These are phyloP conservation scores for Phaetusa simplex DNA, from an alignment of 2,113 vertebrate species.

Conservation along the genomic window DNA sequence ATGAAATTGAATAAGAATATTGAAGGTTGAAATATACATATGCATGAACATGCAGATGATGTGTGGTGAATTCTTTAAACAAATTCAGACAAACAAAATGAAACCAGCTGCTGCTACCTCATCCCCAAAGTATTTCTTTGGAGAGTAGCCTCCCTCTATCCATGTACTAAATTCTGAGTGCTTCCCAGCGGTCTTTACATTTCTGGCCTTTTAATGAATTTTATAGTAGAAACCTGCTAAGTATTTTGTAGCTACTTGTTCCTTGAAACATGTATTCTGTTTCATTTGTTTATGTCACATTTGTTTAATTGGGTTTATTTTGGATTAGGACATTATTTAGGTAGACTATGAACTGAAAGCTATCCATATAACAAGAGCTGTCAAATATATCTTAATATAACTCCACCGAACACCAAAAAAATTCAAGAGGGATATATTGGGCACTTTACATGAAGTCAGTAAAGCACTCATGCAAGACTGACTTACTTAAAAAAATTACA, in stretches of 20 bases:
- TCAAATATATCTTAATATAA: not conserved
- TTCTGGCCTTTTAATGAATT: constrained; percentile 3
- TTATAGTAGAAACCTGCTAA: not conserved
- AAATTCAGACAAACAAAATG: not conserved
- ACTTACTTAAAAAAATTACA: not conserved
- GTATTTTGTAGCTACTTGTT: not conserved
- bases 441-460: not conserved
- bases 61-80: not conserved
- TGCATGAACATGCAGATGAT: not conserved
- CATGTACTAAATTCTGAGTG: not conserved
- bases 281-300: not conserved
- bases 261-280: not conserved
- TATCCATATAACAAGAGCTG: not conserved
- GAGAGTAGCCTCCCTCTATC: not conserved
- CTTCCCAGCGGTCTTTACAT: not conserved
- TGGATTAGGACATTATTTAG: not conserved
- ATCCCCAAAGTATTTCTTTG: not conserved
- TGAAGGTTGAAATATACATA: not conserved
- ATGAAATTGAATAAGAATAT: not conserved
- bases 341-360: not conserved
- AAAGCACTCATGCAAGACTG: not conserved
- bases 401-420: not conserved
- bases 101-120: not conserved
- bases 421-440: not conserved
- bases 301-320: not conserved